phyloP scores from a whole-genome alignment of 2,888 invertebrate genomes.

The Helobdella robusta region DNA sequence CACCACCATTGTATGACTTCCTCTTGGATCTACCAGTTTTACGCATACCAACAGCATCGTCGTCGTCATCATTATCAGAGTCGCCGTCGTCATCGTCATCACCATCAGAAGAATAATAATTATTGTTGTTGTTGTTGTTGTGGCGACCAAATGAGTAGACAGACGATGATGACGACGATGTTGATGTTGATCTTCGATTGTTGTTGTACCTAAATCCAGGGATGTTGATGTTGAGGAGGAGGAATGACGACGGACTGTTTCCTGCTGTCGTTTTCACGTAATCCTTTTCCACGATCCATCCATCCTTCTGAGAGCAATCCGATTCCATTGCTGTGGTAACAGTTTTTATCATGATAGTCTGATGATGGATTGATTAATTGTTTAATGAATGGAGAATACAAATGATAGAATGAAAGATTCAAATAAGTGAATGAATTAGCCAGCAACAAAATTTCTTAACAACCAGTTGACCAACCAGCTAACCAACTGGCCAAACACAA shows the following conservation, averaged over 20 bases:
- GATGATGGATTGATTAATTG: too few species aligned
- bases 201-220: slow-evolving; percentile 51
- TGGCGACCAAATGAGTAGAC: too few species aligned
- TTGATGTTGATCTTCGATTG: slow-evolving; percentile 39
- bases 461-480: not conserved
- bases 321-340: not conserved
- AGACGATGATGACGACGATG: not conserved
- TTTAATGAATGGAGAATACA: too few species aligned
- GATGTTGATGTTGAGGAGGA: slow-evolving; percentile 51
- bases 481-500: not conserved
- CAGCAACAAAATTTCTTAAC: not conserved
- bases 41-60: not conserved
- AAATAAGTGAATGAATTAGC: too few species aligned
- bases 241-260: slow-evolving; percentile 51
- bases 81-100: not conserved
- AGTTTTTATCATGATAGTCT: too few species aligned
- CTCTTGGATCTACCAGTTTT: too few species aligned
- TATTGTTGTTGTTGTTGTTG: not conserved
- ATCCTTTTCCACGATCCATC: slow-evolving; percentile 53
- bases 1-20: not conserved
- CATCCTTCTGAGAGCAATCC: slow-evolving; percentile 42
- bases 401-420: too few species aligned
- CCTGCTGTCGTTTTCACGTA: slow-evolving; percentile 53
- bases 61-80: not conserved
- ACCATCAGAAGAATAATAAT: not conserved